Percentiles rank a stretch among this genome's conserved stretches.
Evolutionary conservation across 2,113 vertebrate species (phyloP).

Genomic region (Macrotus californicus): DNA sequence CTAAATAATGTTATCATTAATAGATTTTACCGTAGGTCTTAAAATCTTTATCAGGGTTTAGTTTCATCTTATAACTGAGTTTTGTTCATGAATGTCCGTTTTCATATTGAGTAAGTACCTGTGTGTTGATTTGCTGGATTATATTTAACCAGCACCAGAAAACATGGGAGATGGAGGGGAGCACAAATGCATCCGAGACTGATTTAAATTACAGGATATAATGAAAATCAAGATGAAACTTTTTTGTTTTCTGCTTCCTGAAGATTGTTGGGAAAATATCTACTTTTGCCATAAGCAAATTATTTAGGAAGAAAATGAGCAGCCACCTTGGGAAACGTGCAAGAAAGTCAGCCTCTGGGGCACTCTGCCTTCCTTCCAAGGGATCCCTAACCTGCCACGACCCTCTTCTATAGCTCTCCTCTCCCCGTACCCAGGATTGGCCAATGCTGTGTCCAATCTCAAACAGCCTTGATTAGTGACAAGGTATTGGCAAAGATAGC

Average conservation of each 20-base stretch:
- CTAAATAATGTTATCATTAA: neutral
- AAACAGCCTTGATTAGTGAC: neutral
- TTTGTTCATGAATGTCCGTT: neutral
- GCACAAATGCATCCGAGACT: neutral
- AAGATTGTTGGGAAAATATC: neutral
- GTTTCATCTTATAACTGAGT: neutral
- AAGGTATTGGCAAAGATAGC: neutral
- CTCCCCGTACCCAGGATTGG: neutral
- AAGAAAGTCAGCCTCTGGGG: neutral
- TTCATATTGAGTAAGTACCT: neutral
- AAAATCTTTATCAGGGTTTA: neutral
- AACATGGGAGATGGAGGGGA: neutral
- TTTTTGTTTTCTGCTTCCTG: neutral
- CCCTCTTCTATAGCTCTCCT: no score
- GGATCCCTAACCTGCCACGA: fast-evolving
- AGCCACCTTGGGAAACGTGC: neutral
- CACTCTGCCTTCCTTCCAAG: neutral
- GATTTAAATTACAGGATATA: neutral
- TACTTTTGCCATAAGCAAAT: neutral
- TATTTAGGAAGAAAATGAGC: slow-evolving; percentile 1
- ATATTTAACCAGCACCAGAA: neutral
- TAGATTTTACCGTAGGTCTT: neutral
- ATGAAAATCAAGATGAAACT: neutral
- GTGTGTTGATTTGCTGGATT: neutral
- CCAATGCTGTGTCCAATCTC: neutral